Percentiles rank a stretch among this genome's conserved stretches.
These are phyloP conservation scores for Odontothrips loti DNA, from an alignment of 2,888 invertebrate genomes.

Conservation along the genomic window DNA sequence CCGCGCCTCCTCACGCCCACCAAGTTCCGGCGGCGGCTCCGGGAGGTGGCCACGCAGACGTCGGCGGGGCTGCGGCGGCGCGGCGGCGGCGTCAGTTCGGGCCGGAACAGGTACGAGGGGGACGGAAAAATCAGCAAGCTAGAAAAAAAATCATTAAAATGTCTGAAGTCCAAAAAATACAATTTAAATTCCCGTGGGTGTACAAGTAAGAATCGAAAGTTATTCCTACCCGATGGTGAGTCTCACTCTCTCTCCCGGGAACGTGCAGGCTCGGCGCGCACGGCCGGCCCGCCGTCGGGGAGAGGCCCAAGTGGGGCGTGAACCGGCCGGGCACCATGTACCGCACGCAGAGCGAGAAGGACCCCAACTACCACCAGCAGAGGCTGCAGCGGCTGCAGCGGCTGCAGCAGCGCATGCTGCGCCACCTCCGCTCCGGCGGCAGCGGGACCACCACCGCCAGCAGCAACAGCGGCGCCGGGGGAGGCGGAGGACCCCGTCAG, in stretches of 20 bases:
- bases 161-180: too few relatives aligned
- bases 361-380: slow-evolving; percentile 72
- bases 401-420: slow-evolving; percentile 21
- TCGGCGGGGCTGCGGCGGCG: not conserved
- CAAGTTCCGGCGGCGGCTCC: slow-evolving; percentile 47
- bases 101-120: not conserved
- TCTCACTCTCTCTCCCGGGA: too few relatives aligned
- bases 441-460: not conserved
- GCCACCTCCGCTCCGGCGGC: not conserved
- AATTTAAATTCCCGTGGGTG: too few relatives aligned
- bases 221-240: too few relatives aligned
- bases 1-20: slow-evolving; percentile 55
- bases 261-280: too few relatives aligned
- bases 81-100: not conserved
- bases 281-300: slow-evolving; percentile 37
- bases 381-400: slow-evolving; percentile 54
- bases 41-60: slow-evolving; percentile 66
- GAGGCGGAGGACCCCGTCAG: not conserved
- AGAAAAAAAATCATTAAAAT: too few relatives aligned
- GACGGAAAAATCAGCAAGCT: too few relatives aligned
- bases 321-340: slow-evolving; percentile 69
- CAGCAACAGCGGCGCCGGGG: not conserved
- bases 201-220: too few relatives aligned
- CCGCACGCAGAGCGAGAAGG: slow-evolving; percentile 85
- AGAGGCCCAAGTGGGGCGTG: slow-evolving; percentile 48